Evolutionary conservation across 2,797 vertebrate genomes (phyloP), one percentile per base, ranked within the genome.

Genomic region (Ctenochaetus hawaiiensis): DNA sequence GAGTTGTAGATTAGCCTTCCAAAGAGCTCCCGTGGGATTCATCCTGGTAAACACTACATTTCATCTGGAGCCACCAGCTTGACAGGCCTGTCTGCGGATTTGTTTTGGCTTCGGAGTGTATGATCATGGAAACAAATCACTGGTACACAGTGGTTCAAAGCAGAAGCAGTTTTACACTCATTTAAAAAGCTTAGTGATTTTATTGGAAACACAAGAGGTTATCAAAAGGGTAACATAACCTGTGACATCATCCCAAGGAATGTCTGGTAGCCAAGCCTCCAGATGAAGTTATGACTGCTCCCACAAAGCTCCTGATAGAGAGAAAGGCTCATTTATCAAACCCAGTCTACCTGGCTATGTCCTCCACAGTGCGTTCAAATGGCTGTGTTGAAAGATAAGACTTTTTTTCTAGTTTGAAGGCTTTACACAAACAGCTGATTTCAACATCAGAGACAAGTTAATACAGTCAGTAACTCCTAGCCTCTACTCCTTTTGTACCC

Each of bases 1-100:
- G 89, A 86, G 84, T 73, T 71, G 83, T 80, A 84, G 88, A 90
- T 91, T 93, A 90, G 80, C 85, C 82, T 84, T 87, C 77, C 83
- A 80, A 67, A 93, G 81, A 61, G 73, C 79, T 92, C 92, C 86
- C 83, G 22, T 4, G 87, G 82, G 92, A 90, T 80, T 74, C 73
- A 77, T 86, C 68, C 78, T 26, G 56, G 89, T 87, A 92, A 94
- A 93, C 87, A 90, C 73, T 81, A 78, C 77, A 81, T 91, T 93
- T 91, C 85, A 91, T 90, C 73, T 66, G 78, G 80, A 91, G 85
- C 83, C 87, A 86, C 61, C 68, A 79, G 87, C 87, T 83, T 81
- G 82, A 84, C 81, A 70, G 83, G 82, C 79, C 83, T 84, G 82
- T 83, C 78, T 93, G 89, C 78, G 54, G 78, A 83, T 88, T 82